Percentiles rank a stretch among this genome's conserved stretches.
phyloP scores from a whole-genome alignment of 2,888 invertebrate genomes.

The Arrhopalites spinosus region DNA sequence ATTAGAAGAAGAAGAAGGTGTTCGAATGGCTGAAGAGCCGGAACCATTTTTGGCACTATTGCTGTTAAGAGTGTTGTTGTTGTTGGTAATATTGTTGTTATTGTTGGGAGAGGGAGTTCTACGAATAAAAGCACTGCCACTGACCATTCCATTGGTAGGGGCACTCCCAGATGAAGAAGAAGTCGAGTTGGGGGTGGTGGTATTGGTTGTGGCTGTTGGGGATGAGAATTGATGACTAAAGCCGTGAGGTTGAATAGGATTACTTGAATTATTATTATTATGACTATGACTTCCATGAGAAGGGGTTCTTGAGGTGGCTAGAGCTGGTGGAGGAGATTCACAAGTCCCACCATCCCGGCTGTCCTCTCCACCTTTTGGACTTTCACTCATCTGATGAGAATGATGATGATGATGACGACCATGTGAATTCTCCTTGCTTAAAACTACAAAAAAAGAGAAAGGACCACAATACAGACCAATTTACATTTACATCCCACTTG shows the following conservation, averaged over 20 bases:
- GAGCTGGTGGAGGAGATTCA: slow-evolving; percentile 16
- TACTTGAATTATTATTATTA: slow-evolving; percentile 7
- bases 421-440: slow-evolving; percentile 51
- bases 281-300: slow-evolving; percentile 27
- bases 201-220: slow-evolving; percentile 25
- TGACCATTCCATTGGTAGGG: slow-evolving; percentile 32
- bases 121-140: slow-evolving; percentile 22
- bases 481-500: no score
- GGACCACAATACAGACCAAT: slow-evolving; percentile 4
- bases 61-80: slow-evolving; percentile 15
- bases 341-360: not conserved
- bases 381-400: slow-evolving; percentile 50
- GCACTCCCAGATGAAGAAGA: not conserved
- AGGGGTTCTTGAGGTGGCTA: slow-evolving; percentile 21
- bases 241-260: slow-evolving; percentile 36
- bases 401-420: slow-evolving; percentile 38
- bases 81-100: slow-evolving; percentile 37
- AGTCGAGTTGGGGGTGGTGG: slow-evolving; percentile 40
- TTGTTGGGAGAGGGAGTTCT: slow-evolving; percentile 38
- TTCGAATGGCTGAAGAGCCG: slow-evolving; percentile 37
- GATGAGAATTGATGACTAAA: slow-evolving; percentile 45
- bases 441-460: slow-evolving; percentile 34
- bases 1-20: slow-evolving; percentile 43
- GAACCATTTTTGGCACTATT: slow-evolving; percentile 40
- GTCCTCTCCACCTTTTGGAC: slow-evolving; percentile 44